phyloP scores from a whole-genome alignment of 2,888 invertebrate genomes.

The Coelinius sp. region DNA sequence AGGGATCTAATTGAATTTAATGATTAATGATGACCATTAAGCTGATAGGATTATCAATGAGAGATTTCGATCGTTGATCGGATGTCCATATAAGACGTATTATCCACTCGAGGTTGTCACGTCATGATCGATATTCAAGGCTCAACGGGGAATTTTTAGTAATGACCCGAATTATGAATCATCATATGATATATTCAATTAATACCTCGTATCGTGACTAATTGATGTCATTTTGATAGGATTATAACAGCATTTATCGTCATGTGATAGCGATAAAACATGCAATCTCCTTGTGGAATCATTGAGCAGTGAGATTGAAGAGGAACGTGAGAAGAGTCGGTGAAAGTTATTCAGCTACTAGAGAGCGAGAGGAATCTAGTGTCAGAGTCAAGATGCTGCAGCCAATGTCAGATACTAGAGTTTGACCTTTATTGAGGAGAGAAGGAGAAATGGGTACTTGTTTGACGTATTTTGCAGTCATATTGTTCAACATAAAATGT shows the following conservation, averaged over 20 bases:
- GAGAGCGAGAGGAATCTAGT: slow-evolving; percentile 5
- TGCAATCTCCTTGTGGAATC: neutral
- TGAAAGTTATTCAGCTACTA: slow-evolving; percentile 12
- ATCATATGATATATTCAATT: neutral
- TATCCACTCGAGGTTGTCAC: no score
- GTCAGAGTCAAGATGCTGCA: slow-evolving; percentile 14
- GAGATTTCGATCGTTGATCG: neutral
- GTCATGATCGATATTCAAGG: neutral
- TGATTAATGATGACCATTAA: neutral
- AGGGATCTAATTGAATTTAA: no score
- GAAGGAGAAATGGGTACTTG: slow-evolving; percentile 7
- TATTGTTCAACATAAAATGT: neutral
- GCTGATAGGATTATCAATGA: neutral
- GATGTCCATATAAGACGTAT: neutral
- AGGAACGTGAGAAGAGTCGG: slow-evolving; percentile 20
- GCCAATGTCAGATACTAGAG: slow-evolving; percentile 1
- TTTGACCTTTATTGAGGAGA: slow-evolving; percentile 17
- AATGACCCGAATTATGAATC: neutral
- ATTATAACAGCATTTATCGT: neutral
- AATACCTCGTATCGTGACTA: neutral
- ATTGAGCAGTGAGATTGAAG: neutral
- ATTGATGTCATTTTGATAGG: neutral
- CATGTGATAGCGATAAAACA: neutral
- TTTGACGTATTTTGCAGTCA: neutral
- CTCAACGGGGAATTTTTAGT: neutral